A percentile compares a stretch with the other conserved stretches of the same genome.
Conservation (phyloP, 1,140 invertebrate genomes). For the Drosophila oshimai region DNA sequence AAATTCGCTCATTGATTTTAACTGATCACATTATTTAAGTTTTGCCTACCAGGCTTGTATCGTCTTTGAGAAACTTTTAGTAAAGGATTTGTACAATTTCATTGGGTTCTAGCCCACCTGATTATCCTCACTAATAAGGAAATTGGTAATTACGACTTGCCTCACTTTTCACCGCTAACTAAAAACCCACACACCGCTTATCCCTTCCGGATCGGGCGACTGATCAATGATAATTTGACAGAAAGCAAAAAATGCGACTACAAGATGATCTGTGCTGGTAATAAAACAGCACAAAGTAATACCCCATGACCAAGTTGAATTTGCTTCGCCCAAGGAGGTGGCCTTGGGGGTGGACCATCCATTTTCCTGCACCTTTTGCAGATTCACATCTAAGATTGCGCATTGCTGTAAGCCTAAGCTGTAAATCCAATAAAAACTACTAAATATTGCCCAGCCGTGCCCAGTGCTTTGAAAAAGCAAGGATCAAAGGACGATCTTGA, state of each 20-base stretch:
- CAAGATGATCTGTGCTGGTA: conserved; percentile 21
- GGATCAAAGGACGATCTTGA: conserved; percentile 41
- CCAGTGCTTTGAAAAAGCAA: conserved; percentile 29
- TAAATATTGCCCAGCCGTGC: conserved; percentile 73
- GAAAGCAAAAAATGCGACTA: conserved; percentile 15
- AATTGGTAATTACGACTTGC: conserved; percentile 25
- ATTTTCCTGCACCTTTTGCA: not conserved
- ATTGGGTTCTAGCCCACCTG: not conserved
- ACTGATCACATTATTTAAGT: no score
- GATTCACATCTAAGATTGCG: conserved; percentile 66
- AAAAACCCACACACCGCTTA: not conserved
- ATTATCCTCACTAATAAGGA: not conserved
- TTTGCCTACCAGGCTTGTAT: no score
- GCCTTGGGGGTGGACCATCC: not conserved
- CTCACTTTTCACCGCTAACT: conserved; percentile 16
- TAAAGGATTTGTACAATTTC: no score
- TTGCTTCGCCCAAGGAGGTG: conserved; percentile 49
- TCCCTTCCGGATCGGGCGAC: conserved; percentile 21
- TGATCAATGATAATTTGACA: conserved; percentile 37
- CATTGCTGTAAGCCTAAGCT: conserved; percentile 46
- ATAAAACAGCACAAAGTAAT: conserved; percentile 34
- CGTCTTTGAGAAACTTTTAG: no score
- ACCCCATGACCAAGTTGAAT: conserved; percentile 60
- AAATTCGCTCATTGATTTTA: no score
- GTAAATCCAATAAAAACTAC: conserved; percentile 78